phyloP scores from a whole-genome alignment of 1,140 invertebrate species.

The Cyclina sinensis region DNA sequence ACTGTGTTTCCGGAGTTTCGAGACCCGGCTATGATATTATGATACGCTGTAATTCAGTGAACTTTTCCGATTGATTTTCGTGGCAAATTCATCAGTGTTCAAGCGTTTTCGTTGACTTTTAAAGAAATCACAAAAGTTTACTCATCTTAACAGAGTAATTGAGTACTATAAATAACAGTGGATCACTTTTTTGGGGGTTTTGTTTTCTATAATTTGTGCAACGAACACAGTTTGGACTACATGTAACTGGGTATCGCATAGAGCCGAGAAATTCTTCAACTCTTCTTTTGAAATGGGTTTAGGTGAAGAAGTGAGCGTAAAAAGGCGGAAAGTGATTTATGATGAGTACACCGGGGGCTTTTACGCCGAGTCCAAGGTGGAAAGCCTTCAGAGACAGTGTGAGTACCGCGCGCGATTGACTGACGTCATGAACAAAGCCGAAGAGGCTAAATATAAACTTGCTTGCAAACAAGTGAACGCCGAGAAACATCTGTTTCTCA shows the following conservation, averaged over 20 bases:
- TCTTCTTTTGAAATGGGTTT: slow-evolving; percentile 49
- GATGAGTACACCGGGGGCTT: slow-evolving; percentile 64
- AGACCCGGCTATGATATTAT: background rate
- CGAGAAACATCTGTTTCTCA: slow-evolving; percentile 53
- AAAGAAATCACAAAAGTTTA: no score
- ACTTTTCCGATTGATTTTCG: background rate
- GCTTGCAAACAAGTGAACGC: slow-evolving; percentile 62
- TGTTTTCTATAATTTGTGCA: no score
- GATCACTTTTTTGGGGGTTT: no score
- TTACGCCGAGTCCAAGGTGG: slow-evolving; percentile 64
- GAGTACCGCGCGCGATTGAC: slow-evolving; percentile 38
- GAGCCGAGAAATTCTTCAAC: no score
- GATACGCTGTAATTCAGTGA: slow-evolving; percentile 1
- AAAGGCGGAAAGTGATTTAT: slow-evolving; percentile 63
- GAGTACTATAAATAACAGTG: no score
- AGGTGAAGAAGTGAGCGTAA: slow-evolving; percentile 37
- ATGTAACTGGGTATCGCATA: no score
- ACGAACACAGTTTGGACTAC: background rate
- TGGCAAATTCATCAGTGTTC: background rate
- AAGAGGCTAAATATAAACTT: slow-evolving; percentile 59
- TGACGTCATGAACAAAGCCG: slow-evolving; percentile 65
- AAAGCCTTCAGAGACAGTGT: slow-evolving; percentile 60
- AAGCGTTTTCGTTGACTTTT: background rate
- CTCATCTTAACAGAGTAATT: no score
- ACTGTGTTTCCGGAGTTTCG: background rate